Evolutionary conservation across 2,888 invertebrate genomes (phyloP).

Genomic region (Apomyelois bistriatella): DNA sequence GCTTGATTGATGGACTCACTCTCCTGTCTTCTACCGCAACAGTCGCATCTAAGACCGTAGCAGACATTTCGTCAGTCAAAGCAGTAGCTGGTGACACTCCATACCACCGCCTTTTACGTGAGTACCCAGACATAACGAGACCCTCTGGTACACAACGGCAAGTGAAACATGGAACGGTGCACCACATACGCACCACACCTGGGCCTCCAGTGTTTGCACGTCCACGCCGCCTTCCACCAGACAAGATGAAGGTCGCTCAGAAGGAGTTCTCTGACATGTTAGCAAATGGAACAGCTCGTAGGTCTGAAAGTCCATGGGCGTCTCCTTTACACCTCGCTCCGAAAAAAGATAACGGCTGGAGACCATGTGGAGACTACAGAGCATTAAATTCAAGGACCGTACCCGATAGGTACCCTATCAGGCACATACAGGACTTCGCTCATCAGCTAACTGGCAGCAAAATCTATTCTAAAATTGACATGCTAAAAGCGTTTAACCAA

Average conservation of each 20-base stretch:
- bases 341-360: slow-evolving; percentile 20
- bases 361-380: slow-evolving; percentile 23
- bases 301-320: slow-evolving; percentile 15
- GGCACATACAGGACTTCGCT: slow-evolving; percentile 22
- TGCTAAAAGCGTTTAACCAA: slow-evolving; percentile 19
- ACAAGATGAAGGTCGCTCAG: slow-evolving; percentile 9
- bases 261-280: slow-evolving; percentile 17
- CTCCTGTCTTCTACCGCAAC: not conserved
- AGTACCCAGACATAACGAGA: slow-evolving; percentile 14
- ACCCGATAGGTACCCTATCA: slow-evolving; percentile 23
- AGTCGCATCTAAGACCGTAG: not conserved
- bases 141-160: slow-evolving; percentile 12
- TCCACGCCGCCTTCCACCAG: slow-evolving; percentile 14
- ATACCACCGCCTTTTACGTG: slow-evolving; percentile 3
- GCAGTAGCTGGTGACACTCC: not conserved
- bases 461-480: slow-evolving; percentile 19
- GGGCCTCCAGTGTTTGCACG: slow-evolving; percentile 10
- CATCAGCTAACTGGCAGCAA: slow-evolving; percentile 18
- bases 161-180: slow-evolving; percentile 13
- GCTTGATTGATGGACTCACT: slow-evolving; percentile 11
- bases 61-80: not conserved
- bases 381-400: slow-evolving; percentile 22
- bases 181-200: slow-evolving; percentile 18
- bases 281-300: slow-evolving; percentile 9
- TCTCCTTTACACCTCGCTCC: slow-evolving; percentile 18